A percentile compares a stretch with the other conserved stretches of the same genome.
phyloP scores from a whole-genome alignment of 1,140 invertebrate genomes.

The Procambarus clarkii region DNA sequence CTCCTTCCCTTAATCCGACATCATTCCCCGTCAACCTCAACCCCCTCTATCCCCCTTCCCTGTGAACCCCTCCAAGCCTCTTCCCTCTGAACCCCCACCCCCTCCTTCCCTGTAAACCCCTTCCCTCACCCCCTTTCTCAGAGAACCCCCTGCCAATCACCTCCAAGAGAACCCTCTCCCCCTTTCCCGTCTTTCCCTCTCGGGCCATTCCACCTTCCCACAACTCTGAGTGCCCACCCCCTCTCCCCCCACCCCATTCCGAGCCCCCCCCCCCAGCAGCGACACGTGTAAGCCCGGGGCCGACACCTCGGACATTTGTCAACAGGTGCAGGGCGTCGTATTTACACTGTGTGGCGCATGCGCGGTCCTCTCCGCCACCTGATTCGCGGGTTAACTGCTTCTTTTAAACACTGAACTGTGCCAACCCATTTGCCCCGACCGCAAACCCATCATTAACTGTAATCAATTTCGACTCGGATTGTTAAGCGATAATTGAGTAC shows the following conservation, averaged over 20 bases:
- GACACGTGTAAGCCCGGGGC: constrained; percentile 47
- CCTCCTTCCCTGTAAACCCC: too few species aligned
- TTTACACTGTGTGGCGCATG: constrained; percentile 62
- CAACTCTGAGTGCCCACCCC: too few species aligned
- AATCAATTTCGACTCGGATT: constrained; percentile 70
- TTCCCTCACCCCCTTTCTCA: too few species aligned
- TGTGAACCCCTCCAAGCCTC: too few species aligned
- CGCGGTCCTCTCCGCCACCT: constrained; percentile 44
- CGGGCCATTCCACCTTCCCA: too few species aligned
- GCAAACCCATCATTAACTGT: constrained; percentile 66
- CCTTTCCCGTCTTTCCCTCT: too few species aligned
- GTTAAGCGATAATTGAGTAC: constrained; percentile 69
- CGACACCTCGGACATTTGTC: constrained; percentile 58
- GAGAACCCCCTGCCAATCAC: too few species aligned
- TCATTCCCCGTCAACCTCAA: too few species aligned
- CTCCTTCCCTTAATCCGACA: too few species aligned
- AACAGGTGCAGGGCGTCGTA: constrained; percentile 43
- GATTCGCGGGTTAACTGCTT: constrained; percentile 65
- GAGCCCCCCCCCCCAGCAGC: neutral
- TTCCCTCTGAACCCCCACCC: too few species aligned
- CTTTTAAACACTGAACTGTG: constrained; percentile 69
- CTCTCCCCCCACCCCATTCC: neutral
- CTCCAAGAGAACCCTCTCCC: too few species aligned
- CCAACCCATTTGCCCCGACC: constrained; percentile 65
- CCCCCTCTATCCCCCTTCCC: too few species aligned